Conservation (phyloP, 1,140 invertebrate species). For the Eriosoma lanigerum region DNA sequence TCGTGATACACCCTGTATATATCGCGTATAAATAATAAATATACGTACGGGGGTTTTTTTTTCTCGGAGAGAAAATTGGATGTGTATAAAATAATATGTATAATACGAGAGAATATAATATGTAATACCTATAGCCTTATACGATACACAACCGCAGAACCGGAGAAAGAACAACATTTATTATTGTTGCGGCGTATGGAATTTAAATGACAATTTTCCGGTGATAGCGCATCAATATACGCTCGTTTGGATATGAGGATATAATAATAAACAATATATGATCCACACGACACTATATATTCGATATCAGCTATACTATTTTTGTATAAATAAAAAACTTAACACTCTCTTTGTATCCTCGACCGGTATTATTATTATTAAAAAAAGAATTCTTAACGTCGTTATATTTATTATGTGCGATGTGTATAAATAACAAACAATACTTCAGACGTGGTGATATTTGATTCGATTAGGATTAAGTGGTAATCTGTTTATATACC, state of each 20-base stretch:
- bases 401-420: too few species aligned
- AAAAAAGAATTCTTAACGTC: too few species aligned
- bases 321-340: slow-evolving; percentile 1
- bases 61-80: neutral
- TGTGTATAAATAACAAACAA: too few species aligned
- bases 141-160: neutral
- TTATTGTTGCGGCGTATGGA: neutral
- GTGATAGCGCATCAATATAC: slow-evolving; percentile 23
- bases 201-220: slow-evolving; percentile 47
- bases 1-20: too few species aligned
- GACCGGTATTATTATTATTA: neutral
- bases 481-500: too few species aligned
- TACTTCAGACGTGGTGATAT: neutral
- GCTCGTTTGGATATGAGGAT: neutral
- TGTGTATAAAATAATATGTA: too few species aligned
- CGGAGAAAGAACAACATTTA: slow-evolving; percentile 23
- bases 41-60: too few species aligned
- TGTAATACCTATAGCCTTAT: too few species aligned
- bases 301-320: neutral
- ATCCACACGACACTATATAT: neutral
- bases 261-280: neutral
- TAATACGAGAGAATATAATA: too few species aligned
- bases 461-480: neutral
- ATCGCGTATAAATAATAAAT: too few species aligned
- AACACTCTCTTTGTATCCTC: neutral